These are phyloP conservation scores for Hirtodrosophila trivittata DNA, from an alignment of 2,888 invertebrate species.

Conservation along the genomic window DNA sequence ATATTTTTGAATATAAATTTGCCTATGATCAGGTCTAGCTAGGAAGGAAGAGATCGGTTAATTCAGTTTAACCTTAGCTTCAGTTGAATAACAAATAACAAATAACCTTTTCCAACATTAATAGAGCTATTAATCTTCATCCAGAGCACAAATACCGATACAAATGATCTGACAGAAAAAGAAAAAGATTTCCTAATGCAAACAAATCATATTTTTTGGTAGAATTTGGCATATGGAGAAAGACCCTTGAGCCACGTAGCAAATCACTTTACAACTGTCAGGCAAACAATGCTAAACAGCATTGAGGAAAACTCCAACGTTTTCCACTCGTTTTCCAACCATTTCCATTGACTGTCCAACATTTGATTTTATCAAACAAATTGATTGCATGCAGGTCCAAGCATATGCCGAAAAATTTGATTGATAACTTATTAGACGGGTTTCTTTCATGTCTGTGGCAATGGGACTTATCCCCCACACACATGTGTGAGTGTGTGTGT, in stretches of 20 bases:
- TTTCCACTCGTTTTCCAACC: not conserved
- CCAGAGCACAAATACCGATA: slow-evolving; percentile 1
- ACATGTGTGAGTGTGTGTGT: not conserved
- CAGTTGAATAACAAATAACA: too few relatives aligned
- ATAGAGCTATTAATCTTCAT: slow-evolving; percentile 33
- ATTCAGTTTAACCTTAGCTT: not conserved
- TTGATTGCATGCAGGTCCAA: slow-evolving; percentile 60
- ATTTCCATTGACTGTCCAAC: slow-evolving; percentile 22
- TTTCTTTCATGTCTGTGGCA: slow-evolving; percentile 46
- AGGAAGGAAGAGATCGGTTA: too few relatives aligned
- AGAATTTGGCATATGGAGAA: slow-evolving; percentile 3
- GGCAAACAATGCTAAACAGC: slow-evolving; percentile 56
- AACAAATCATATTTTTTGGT: slow-evolving; percentile 67
- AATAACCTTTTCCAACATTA: not conserved
- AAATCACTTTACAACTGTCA: slow-evolving; percentile 78
- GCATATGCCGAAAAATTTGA: slow-evolving; percentile 74
- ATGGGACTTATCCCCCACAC: slow-evolving; percentile 37
- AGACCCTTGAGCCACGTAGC: slow-evolving; percentile 54
- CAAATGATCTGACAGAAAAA: slow-evolving; percentile 33
- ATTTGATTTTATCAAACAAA: slow-evolving; percentile 59
- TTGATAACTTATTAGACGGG: slow-evolving; percentile 78
- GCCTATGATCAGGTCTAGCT: too few relatives aligned
- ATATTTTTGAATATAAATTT: too few relatives aligned
- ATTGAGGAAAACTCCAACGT: slow-evolving; percentile 1
- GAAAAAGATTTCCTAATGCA: slow-evolving; percentile 45